Conservation (phyloP, 2,888 invertebrate species). For the Torymus texanus region DNA sequence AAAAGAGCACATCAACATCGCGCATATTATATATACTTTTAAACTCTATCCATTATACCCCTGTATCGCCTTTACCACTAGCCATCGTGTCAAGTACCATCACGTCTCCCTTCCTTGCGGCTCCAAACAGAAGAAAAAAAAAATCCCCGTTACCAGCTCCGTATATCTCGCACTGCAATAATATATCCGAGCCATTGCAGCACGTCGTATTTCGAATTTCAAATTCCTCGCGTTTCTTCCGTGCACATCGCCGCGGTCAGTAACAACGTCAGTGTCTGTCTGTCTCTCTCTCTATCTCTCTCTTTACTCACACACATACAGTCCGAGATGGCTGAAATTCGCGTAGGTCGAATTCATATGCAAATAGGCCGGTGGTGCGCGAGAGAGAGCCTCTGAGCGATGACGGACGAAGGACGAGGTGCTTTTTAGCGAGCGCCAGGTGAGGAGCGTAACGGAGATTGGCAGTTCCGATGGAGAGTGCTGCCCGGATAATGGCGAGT, state of each 20-base stretch:
- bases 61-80: too few relatives aligned
- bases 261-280: slow-evolving; percentile 35
- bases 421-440: slow-evolving; percentile 59
- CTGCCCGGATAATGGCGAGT: slow-evolving; percentile 54
- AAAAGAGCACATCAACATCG: too few relatives aligned
- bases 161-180: background rate
- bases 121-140: too few relatives aligned
- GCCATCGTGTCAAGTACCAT: too few relatives aligned
- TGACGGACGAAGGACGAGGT: slow-evolving; percentile 55
- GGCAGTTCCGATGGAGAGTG: slow-evolving; percentile 64
- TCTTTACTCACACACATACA: too few relatives aligned
- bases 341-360: slow-evolving; percentile 66
- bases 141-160: too few relatives aligned
- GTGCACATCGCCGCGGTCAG: slow-evolving; percentile 6
- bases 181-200: background rate
- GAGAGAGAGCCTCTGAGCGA: slow-evolving; percentile 36
- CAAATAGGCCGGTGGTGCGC: slow-evolving; percentile 60
- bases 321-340: slow-evolving; percentile 30
- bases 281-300: too few relatives aligned
- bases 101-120: too few relatives aligned
- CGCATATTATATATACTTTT: too few relatives aligned
- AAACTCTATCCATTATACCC: too few relatives aligned
- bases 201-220: background rate
- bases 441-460: slow-evolving; percentile 64
- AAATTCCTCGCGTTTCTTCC: background rate